These are phyloP conservation scores for Chitala chitala DNA, from an alignment of 2,113 vertebrate species.

Conservation along the genomic window DNA sequence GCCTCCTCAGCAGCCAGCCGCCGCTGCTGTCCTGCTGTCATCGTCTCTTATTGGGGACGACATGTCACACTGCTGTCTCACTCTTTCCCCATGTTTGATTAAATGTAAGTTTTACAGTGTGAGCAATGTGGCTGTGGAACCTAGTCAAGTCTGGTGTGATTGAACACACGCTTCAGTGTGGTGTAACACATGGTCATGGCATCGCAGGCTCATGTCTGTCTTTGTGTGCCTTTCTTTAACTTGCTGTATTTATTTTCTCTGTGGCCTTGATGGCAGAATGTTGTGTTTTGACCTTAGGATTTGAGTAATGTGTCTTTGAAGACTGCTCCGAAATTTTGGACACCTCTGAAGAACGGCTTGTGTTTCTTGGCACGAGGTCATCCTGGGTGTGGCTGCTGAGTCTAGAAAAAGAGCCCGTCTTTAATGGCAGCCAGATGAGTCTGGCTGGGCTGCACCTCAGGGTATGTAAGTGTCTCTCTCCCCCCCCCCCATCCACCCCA, in stretches of 20 bases:
- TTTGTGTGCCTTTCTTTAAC: conserved; percentile 28
- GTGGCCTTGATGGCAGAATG: conserved; percentile 34
- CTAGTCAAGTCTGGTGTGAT: not conserved
- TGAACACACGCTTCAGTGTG: not conserved
- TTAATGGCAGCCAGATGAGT: conserved; percentile 59
- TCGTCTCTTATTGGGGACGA: not conserved
- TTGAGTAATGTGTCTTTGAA: conserved; percentile 33
- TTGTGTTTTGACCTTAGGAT: conserved; percentile 29
- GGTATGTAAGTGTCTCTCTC: not conserved
- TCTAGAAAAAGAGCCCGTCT: conserved; percentile 18
- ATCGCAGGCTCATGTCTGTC: conserved; percentile 6
- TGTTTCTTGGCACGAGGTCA: conserved; percentile 11
- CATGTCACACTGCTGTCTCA: too few species aligned
- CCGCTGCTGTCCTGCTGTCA: not conserved
- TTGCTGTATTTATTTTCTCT: conserved; percentile 40
- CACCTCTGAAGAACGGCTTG: conserved; percentile 5
- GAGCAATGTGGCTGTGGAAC: too few species aligned
- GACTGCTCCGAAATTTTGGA: conserved; percentile 36
- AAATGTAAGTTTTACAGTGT: too few species aligned
- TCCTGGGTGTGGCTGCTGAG: not conserved
- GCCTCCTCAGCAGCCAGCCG: not conserved
- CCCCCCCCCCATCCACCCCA: not conserved
- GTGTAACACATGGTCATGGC: not conserved
- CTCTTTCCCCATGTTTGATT: too few species aligned
- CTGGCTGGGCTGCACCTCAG: too few species aligned